Evolutionary conservation across 1,140 invertebrate genomes (phyloP), one percentile per base, ranked within the genome.

Genomic region (Drosophila bifasciata): DNA sequence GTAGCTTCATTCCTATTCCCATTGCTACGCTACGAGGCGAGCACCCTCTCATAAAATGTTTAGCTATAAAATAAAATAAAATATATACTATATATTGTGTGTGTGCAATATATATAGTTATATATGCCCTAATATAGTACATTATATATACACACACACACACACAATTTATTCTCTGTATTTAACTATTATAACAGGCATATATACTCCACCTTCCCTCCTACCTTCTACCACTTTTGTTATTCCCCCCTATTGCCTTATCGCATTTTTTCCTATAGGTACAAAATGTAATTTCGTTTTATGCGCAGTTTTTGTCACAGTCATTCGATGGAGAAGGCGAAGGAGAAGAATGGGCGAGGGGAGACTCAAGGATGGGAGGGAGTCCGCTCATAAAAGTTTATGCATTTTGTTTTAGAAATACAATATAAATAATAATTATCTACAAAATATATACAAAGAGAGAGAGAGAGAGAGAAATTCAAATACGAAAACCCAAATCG

Each of bases 361-460:
- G n/a, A 28, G 1, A 1, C 13, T 8, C 13, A 13, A n/a, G 40
- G 23, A 36, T 25, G 51, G 50, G 50, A 28, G 51, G 50, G 50
- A 28, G 17, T 57, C 43, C 51, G 66, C 61, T 68, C 75, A 85
- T 85, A 86, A 85, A 86, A 85, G 73, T 85, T 86, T 86, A 85
- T 86, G 80, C 81, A 86, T 86, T 85, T 85, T 77, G 80, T 85
- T 36, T 36, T 85, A 81, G 84, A 85, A 84, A 85, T 85, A 85
- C 86, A 85, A 85, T 85, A 85, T 85, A 85, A 85, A 85, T 85
- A 85, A 85, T 86, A 80, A 85, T 85, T 85, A 85, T 85, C 81
- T 70, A 36, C 32, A 36, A 36, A 36, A 36, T 36, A 36, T 4
- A 68, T 45, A 56, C 3, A 36, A 9, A 32, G 28, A 11, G 8